phyloP scores from a whole-genome alignment of 2,888 invertebrate species.

The Arctia plantaginis region DNA sequence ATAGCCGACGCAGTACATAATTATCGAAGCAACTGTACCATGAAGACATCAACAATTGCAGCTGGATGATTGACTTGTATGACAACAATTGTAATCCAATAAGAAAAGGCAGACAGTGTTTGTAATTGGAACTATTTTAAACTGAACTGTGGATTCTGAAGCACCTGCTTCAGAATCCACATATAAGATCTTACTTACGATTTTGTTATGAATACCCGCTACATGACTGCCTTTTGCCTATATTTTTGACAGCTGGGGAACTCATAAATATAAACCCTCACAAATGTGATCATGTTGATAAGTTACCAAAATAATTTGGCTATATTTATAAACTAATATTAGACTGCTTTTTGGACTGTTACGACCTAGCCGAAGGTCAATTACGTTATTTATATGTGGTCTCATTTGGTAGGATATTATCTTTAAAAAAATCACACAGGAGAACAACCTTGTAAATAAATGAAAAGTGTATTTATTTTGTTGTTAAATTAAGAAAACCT shows the following conservation, averaged over 20 bases:
- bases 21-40: constrained; percentile 50
- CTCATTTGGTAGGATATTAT: neutral
- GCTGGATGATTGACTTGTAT: constrained; percentile 52
- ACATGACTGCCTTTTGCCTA: neutral
- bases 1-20: constrained; percentile 43
- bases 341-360: neutral
- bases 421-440: no score
- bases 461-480: no score
- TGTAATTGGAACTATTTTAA: neutral
- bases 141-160: neutral
- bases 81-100: constrained; percentile 42
- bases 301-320: neutral
- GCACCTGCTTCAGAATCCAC: neutral
- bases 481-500: neutral
- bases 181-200: neutral
- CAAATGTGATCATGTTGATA: neutral
- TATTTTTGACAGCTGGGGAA: neutral
- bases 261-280: neutral
- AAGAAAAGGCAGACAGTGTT: constrained; percentile 24
- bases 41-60: constrained; percentile 54
- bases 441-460: no score
- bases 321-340: neutral
- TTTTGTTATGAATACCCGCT: neutral
- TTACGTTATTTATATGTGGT: neutral
- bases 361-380: neutral